Conservation (phyloP, 2,888 invertebrate species). For the Agrochola lychnidis region DNA sequence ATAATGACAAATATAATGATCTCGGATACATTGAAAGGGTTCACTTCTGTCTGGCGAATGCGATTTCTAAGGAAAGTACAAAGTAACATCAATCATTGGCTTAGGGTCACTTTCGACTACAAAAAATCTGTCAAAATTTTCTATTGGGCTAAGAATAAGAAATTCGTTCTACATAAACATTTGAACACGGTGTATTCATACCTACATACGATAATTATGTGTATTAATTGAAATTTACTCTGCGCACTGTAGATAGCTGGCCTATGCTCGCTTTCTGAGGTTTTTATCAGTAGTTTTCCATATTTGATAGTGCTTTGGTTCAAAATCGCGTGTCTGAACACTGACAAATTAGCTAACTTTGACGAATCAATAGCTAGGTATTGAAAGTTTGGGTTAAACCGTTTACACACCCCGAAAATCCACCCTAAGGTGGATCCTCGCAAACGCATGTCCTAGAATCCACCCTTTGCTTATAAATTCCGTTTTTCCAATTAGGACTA, state of each 20-base stretch:
- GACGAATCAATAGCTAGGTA: constrained; percentile 2
- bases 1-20: constrained; percentile 18
- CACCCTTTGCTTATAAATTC: too few species aligned
- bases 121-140: constrained; percentile 37
- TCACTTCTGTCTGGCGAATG: constrained; percentile 25
- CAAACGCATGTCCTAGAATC: too few species aligned
- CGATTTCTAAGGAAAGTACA: constrained; percentile 49
- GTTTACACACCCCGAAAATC: too few species aligned
- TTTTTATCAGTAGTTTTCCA: neutral
- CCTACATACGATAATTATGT: constrained; percentile 27
- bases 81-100: constrained; percentile 31
- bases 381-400: neutral
- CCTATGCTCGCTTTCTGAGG: constrained; percentile 40
- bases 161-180: constrained; percentile 20
- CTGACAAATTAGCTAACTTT: neutral
- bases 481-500: too few species aligned
- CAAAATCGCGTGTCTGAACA: neutral
- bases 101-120: constrained; percentile 57
- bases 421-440: too few species aligned
- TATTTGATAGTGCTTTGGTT: neutral
- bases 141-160: constrained; percentile 1
- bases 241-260: constrained; percentile 32
- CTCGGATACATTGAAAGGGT: constrained; percentile 8
- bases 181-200: constrained; percentile 43
- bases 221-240: constrained; percentile 38